A percentile compares a stretch with the other conserved stretches of the same genome.
Evolutionary conservation across 2,888 invertebrate genomes (phyloP).

Genomic region (Netelia melanura): DNA sequence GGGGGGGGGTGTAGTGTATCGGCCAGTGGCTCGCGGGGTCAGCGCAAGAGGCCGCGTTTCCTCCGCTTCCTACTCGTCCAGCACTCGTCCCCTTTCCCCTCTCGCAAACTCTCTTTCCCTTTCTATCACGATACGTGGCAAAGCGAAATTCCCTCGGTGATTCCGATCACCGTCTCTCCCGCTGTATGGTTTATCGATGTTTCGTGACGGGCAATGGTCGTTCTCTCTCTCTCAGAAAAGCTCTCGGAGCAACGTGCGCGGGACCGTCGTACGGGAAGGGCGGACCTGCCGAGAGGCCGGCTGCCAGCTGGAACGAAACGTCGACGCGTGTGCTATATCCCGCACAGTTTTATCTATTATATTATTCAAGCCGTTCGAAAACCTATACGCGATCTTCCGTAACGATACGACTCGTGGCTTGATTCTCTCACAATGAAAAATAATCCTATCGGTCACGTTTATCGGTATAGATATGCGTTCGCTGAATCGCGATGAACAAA

Average conservation of each 20-base stretch:
- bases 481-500: not conserved
- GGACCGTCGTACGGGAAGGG: not conserved
- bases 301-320: slow-evolving; percentile 4
- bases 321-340: too few species aligned
- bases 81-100: not conserved
- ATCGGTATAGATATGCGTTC: not conserved
- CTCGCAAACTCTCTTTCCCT: not conserved
- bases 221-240: slow-evolving; percentile 1
- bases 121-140: slow-evolving; percentile 11
- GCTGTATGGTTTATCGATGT: slow-evolving; percentile 31
- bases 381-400: not conserved
- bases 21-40: slow-evolving; percentile 7
- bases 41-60: slow-evolving; percentile 19
- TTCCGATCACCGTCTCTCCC: slow-evolving; percentile 40
- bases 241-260: not conserved
- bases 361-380: not conserved
- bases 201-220: slow-evolving; percentile 25
- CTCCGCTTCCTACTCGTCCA: not conserved
- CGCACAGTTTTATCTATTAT: not conserved
- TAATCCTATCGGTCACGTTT: not conserved
- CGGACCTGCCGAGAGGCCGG: not conserved
- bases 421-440: not conserved
- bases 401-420: not conserved
- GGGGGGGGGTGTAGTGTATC: not conserved
- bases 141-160: slow-evolving; percentile 34